Percentiles rank a stretch among this genome's conserved stretches.
Evolutionary conservation across 1,140 invertebrate species (phyloP).

Genomic region (Hermetia illucens): DNA sequence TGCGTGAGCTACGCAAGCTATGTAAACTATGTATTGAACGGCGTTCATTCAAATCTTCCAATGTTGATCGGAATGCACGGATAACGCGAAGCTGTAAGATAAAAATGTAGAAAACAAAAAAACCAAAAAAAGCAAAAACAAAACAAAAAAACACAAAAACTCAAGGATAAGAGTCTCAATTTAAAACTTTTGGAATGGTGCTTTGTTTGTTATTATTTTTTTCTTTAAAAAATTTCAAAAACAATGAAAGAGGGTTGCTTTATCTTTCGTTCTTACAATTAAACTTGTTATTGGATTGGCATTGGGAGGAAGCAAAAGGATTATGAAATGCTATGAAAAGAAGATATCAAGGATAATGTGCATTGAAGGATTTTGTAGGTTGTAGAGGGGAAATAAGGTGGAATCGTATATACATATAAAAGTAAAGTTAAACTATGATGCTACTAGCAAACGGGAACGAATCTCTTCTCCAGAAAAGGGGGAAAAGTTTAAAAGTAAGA

Average conservation of each 20-base stretch:
- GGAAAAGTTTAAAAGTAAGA: too few species aligned
- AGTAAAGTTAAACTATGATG: too few species aligned
- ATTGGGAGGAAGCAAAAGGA: background rate
- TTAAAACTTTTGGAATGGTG: background rate
- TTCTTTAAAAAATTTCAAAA: background rate
- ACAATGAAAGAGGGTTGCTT: background rate
- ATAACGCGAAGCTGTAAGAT: conserved; percentile 98
- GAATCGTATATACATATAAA: too few species aligned
- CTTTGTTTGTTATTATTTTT: background rate
- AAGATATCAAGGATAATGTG: too few species aligned
- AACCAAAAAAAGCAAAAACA: conserved; percentile 25
- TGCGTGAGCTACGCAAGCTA: conserved; percentile 82
- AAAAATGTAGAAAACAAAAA: conserved; percentile 36
- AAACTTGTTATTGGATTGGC: background rate
- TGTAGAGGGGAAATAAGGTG: too few species aligned
- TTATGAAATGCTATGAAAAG: background rate
- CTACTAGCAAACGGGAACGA: too few species aligned
- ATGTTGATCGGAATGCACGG: conserved; percentile 98
- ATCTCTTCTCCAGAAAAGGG: too few species aligned
- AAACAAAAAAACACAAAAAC: conserved; percentile 9
- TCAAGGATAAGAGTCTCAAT: too few species aligned
- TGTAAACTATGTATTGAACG: conserved; percentile 95
- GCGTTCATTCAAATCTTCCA: conserved; percentile 99
- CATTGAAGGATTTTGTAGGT: too few species aligned
- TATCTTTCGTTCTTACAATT: background rate